phyloP scores from a whole-genome alignment of 2,797 vertebrate species.

The Rhynchonycteris naso region DNA sequence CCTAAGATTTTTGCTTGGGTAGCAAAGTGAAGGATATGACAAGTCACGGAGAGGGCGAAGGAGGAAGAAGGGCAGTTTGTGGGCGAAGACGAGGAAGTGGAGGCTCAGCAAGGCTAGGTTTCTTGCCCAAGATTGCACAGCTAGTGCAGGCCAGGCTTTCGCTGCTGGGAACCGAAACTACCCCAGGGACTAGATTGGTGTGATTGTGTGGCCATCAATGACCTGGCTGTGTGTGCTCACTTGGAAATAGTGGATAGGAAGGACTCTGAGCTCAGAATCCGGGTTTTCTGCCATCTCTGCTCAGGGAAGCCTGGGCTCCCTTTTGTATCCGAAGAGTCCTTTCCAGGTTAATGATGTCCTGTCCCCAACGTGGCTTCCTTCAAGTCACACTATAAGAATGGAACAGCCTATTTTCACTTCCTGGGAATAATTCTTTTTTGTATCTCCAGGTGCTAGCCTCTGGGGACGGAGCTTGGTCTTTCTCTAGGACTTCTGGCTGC shows the following conservation, averaged over 20 bases:
- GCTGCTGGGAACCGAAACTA: background rate
- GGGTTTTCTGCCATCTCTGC: background rate
- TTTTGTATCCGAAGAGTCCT: background rate
- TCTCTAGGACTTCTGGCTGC: background rate
- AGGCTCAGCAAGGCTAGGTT: background rate
- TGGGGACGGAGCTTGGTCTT: conserved; percentile 1
- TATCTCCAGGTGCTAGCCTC: conserved; percentile 30
- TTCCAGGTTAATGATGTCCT: background rate
- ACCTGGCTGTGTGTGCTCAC: background rate
- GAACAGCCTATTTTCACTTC: background rate
- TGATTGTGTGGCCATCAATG: no score
- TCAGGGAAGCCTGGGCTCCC: background rate
- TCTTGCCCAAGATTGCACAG: background rate
- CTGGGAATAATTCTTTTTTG: background rate
- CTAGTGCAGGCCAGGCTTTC: background rate
- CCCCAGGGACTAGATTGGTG: background rate
- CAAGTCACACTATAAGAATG: background rate
- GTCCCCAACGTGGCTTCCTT: background rate
- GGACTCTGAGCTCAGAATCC: background rate
- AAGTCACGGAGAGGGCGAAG: background rate
- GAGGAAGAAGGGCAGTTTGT: background rate
- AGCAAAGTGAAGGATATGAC: background rate
- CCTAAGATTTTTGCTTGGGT: background rate
- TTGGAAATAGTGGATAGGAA: background rate
- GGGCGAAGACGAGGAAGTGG: background rate